Conservation (phyloP, 2,888 invertebrate genomes). For the Heliconius charithonia region DNA sequence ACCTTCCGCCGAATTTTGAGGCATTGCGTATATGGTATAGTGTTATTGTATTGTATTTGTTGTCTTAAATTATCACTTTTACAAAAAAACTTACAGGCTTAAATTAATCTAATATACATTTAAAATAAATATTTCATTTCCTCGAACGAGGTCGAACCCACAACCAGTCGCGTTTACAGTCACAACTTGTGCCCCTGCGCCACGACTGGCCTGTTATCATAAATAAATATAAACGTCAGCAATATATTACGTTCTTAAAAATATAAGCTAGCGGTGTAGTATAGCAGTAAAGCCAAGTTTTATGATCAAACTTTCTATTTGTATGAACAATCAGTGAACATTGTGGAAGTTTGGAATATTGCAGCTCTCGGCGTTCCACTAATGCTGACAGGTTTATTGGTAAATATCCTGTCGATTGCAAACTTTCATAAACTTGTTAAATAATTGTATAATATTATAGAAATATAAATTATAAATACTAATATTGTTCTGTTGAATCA, state of each 20-base stretch:
- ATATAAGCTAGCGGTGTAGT: conserved; percentile 56
- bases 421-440: conserved; percentile 46
- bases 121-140: no score
- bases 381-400: conserved; percentile 58
- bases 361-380: conserved; percentile 53
- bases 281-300: conserved; percentile 60
- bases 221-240: conserved; percentile 1
- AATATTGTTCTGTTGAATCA: not conserved
- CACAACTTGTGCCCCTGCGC: no score
- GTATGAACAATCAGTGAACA: conserved; percentile 63
- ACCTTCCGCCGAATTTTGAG: no score
- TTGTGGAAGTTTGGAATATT: conserved; percentile 61
- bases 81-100: no score
- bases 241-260: conserved; percentile 34
- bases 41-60: no score
- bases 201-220: not conserved
- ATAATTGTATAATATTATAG: not conserved
- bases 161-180: no score
- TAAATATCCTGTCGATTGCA: conserved; percentile 55
- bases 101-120: no score
- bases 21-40: no score
- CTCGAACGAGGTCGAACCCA: no score
- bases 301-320: conserved; percentile 64
- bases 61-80: no score
- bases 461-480: not conserved